Evolutionary conservation across 2,113 vertebrate genomes (phyloP).

Genomic region (Thunnus maccoyii): DNA sequence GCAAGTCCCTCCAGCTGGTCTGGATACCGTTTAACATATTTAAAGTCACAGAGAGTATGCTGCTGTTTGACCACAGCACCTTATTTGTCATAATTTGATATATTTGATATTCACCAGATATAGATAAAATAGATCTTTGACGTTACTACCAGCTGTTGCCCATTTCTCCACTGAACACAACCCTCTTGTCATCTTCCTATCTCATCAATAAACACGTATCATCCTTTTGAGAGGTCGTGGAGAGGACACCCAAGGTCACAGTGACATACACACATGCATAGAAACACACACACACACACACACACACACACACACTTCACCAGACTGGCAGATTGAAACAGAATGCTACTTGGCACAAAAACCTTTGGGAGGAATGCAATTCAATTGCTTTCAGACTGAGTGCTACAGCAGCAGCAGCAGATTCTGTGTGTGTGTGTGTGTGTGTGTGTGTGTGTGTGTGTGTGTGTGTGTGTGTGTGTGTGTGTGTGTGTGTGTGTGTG

Average conservation of each 20-base stretch:
- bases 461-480: background rate
- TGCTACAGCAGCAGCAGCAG: slow-evolving; percentile 46
- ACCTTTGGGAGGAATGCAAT: slow-evolving; percentile 57
- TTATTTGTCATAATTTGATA: slow-evolving; percentile 14
- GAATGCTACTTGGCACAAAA: slow-evolving; percentile 48
- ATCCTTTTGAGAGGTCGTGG: slow-evolving; percentile 26
- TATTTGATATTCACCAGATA: background rate
- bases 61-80: background rate
- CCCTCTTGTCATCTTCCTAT: background rate
- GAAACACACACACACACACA: background rate
- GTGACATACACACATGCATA: background rate
- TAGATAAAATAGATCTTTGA: too few relatives aligned
- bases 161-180: background rate
- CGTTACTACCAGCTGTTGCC: too few relatives aligned
- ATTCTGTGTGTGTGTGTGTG: slow-evolving; percentile 33
- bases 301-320: background rate
- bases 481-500: slow-evolving; percentile 1
- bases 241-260: slow-evolving; percentile 40
- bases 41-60: background rate
- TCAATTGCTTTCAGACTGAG: slow-evolving; percentile 58
- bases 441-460: slow-evolving; percentile 9
- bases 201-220: slow-evolving; percentile 44
- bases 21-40: background rate
- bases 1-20: background rate
- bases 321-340: slow-evolving; percentile 36